Evolutionary conservation across 2,888 invertebrate genomes (phyloP).

Genomic region (Lacanobia wlatinum): DNA sequence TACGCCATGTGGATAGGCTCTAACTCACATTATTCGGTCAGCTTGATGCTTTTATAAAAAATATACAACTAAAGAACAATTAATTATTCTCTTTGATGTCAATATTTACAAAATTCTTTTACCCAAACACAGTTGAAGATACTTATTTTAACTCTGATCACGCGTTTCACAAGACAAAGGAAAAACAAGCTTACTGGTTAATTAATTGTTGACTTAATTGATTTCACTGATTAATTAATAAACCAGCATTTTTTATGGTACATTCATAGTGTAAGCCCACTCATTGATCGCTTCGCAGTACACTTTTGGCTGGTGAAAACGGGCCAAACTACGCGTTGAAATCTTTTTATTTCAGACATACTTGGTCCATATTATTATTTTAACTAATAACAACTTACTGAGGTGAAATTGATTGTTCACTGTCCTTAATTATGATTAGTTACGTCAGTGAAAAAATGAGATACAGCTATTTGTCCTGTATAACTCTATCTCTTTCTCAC

Average conservation of each 20-base stretch:
- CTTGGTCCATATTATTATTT: too few relatives aligned
- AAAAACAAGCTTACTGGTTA: conserved; percentile 10
- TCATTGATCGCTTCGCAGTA: background rate
- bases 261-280: background rate
- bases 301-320: conserved; percentile 1
- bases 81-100: conserved; percentile 35
- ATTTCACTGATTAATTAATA: conserved; percentile 8
- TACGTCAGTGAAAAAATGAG: too few relatives aligned
- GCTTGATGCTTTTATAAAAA: background rate
- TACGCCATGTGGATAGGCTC: too few relatives aligned
- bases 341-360: too few relatives aligned
- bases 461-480: too few relatives aligned
- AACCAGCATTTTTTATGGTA: background rate
- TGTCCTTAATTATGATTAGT: too few relatives aligned
- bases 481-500: too few relatives aligned
- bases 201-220: conserved; percentile 42
- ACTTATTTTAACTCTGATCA: conserved; percentile 14
- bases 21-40: conserved; percentile 32
- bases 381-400: too few relatives aligned
- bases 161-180: conserved; percentile 1
- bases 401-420: too few relatives aligned
- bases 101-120: conserved; percentile 11
- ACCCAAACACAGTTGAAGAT: background rate
- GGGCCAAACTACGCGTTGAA: background rate
- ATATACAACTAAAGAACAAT: conserved; percentile 6